Evolutionary conservation across 2,113 vertebrate species (phyloP).

Genomic region (Salvelinus fontinalis): DNA sequence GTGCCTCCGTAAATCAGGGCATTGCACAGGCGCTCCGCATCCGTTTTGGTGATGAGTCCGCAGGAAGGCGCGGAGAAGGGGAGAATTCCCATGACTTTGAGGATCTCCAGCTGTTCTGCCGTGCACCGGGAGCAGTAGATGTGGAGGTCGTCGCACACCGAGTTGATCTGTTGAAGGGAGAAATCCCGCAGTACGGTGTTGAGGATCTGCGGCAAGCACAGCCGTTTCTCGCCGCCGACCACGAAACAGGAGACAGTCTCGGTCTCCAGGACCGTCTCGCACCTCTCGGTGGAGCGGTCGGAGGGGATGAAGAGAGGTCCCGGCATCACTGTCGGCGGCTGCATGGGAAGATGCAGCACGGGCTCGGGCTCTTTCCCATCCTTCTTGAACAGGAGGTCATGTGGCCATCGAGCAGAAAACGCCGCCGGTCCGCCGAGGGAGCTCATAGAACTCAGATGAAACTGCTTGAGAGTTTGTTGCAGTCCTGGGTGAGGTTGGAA

Average conservation of each 20-base stretch:
- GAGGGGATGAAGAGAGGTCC: conserved; percentile 97
- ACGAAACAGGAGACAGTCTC: conserved; percentile 99
- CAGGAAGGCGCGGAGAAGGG: conserved; percentile 98
- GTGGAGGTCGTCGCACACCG: conserved; percentile 97
- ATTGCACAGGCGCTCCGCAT: conserved; percentile 96
- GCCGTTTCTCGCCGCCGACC: conserved; percentile 97
- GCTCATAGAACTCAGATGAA: conserved; percentile 98
- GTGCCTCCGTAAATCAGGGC: conserved; percentile 93
- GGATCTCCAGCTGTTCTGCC: conserved; percentile 98
- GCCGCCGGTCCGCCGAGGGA: conserved; percentile 96
- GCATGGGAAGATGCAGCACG: conserved; percentile 81
- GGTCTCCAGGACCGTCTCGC: conserved; percentile 94
- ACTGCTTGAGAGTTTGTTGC: conserved; percentile 99
- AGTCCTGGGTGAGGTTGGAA: conserved; percentile 99
- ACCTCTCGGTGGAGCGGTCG: conserved; percentile 96
- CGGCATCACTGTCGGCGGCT: conserved; percentile 87
- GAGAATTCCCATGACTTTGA: conserved; percentile 98
- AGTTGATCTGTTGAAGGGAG: conserved; percentile 98
- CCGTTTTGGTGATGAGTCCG: conserved; percentile 99
- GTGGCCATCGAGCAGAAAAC: conserved; percentile 97
- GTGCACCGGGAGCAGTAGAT: conserved; percentile 99
- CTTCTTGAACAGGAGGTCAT: conserved; percentile 94
- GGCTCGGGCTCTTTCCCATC: conserved; percentile 92
- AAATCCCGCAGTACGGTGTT: conserved; percentile 99
- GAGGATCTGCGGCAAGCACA: conserved; percentile 98